phyloP scores from a whole-genome alignment of 2,113 vertebrate genomes.

The Uria aalge region DNA sequence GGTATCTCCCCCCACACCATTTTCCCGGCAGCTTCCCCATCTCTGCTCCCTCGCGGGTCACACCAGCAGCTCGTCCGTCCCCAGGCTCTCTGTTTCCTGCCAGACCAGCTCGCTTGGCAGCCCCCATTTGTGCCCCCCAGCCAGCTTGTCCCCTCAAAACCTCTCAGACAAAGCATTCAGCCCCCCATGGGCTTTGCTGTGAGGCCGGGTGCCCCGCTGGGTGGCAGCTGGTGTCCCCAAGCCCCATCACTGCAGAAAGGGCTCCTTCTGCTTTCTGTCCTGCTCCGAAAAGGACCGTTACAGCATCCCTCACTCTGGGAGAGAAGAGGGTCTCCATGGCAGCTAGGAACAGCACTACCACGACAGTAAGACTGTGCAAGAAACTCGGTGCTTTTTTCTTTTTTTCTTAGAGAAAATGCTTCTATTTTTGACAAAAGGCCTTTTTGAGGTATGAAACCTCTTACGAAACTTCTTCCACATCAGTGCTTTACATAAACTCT shows the following conservation, averaged over 20 bases:
- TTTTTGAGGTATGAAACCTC: slow-evolving; percentile 54
- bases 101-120: fast-evolving
- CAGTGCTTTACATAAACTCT: slow-evolving; percentile 51
- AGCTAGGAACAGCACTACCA: background rate
- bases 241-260: background rate
- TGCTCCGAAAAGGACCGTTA: background rate
- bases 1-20: fast-evolving
- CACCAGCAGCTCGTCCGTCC: fast-evolving
- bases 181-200: background rate
- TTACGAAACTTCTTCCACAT: slow-evolving; percentile 62
- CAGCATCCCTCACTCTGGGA: background rate
- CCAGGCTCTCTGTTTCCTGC: background rate
- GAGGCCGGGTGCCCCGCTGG: too few species aligned
- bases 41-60: background rate
- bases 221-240: background rate
- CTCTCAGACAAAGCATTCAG: background rate
- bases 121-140: fast-evolving
- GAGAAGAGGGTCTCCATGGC: slow-evolving; percentile 35
- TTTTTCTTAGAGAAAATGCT: slow-evolving; percentile 19
- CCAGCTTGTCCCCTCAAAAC: background rate
- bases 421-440: slow-evolving; percentile 58
- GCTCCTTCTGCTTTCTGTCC: background rate
- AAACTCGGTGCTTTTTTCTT: background rate
- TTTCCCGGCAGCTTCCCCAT: background rate
- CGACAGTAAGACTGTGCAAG: background rate